Base-by-base conservation (phyloP, 2,888 invertebrate species). In the Ligdia adustata region DNA sequence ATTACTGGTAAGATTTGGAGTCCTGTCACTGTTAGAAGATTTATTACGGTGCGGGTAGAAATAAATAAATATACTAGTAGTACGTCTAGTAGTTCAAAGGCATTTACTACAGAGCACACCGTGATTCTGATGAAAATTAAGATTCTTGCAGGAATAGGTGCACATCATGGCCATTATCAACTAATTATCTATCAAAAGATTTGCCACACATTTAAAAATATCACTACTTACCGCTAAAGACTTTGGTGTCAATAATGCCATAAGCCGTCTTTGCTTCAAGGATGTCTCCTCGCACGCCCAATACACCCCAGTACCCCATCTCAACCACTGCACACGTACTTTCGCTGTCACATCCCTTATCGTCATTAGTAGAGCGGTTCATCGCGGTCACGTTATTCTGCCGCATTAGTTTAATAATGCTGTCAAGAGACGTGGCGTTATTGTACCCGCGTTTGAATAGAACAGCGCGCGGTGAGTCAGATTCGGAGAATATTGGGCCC, bases 201-300 rank as follows among this genome's bases (percentile, higher is more conserved):
- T n/a, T n/a, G n/a, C n/a, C n/a, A n/a, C n/a, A n/a, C n/a, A n/a
- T n/a, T n/a, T n/a, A n/a, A n/a, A n/a, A n/a, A n/a, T n/a, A n/a
- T n/a, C n/a, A n/a, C n/a, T 22, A 6, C 83, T 84, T 73, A 80
- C 91, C 88, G 47, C 76, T 72, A 9, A 91, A 71, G 40, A 92
- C 76, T 73, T 92, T 92, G 1, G 91, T 91, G 55, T 92, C 92
- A 50, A 93, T 91, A 38, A 92, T 82, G 29, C 93, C 93, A 34
- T 90, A 89, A 1, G 84, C 68, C 56, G 74, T 60, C 45, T 69
- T 79, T 28, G 64, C 53, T 7, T 62, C 63, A 5, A 77, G 76
- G 20, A 89, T 71, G 49, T 90, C 90, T 1, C 87, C 88, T 6
- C 90, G 66, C 0, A 79, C 77, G 9, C 89, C 90, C 4, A 85